Conservation (phyloP, 2,888 invertebrate genomes). For the Bombylius major region DNA sequence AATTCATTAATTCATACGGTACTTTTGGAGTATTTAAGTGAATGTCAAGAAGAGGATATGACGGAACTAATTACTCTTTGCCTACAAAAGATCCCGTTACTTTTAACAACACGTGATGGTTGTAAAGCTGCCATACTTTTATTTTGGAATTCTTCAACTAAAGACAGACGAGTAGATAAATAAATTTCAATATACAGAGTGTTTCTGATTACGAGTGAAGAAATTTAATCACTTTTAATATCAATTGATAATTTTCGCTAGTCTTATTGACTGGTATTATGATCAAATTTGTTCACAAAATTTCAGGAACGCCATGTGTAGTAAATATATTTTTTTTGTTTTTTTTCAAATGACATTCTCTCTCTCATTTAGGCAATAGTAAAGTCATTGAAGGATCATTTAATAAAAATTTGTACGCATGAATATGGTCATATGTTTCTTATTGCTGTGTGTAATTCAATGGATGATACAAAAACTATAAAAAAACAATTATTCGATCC, state of each 20-base stretch:
- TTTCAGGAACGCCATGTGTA: too few relatives aligned
- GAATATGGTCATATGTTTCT: conserved; percentile 78
- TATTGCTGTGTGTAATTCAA: conserved; percentile 70
- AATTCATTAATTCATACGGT: conserved; percentile 67
- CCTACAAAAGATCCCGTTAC: conserved; percentile 50
- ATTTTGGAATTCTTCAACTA: conserved; percentile 76
- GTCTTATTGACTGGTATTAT: too few relatives aligned
- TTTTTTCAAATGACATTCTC: background rate
- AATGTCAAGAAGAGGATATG: conserved; percentile 56
- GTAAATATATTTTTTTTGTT: too few relatives aligned
- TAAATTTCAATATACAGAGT: background rate
- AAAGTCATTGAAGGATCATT: conserved; percentile 77
- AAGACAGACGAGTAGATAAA: conserved; percentile 54
- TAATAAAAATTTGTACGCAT: conserved; percentile 66
- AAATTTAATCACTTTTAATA: too few relatives aligned
- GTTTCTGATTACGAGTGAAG: too few relatives aligned
- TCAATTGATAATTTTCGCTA: too few relatives aligned
- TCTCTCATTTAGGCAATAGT: conserved; percentile 53
- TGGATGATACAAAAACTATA: conserved; percentile 86
- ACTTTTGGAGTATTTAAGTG: conserved; percentile 64
- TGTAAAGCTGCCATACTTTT: conserved; percentile 68
- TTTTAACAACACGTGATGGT: conserved; percentile 69
- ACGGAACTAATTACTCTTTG: conserved; percentile 63
- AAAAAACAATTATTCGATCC: conserved; percentile 68
- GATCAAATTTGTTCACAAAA: too few relatives aligned